phyloP scores from a whole-genome alignment of 2,888 invertebrate genomes.

The Andrena chrysosceles region DNA sequence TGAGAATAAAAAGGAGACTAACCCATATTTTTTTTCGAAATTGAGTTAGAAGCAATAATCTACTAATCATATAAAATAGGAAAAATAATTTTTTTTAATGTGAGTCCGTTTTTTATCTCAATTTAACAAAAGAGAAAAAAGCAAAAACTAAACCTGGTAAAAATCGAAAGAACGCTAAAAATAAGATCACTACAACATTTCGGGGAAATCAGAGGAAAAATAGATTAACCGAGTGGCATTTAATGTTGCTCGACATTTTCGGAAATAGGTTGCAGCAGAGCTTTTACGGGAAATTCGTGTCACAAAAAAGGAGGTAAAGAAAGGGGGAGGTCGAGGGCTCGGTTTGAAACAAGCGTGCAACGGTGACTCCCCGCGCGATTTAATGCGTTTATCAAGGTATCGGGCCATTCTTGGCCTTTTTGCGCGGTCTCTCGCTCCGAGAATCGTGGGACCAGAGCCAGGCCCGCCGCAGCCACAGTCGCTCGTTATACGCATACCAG shows the following conservation, averaged over 20 bases:
- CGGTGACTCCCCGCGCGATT: constrained; percentile 48
- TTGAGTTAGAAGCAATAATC: no score
- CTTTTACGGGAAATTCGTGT: constrained; percentile 33
- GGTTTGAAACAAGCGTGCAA: constrained; percentile 17
- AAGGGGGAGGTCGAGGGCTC: constrained; percentile 3
- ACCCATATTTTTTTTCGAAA: no score
- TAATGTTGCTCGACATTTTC: constrained; percentile 13
- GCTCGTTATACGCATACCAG: constrained; percentile 65
- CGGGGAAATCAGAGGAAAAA: no score
- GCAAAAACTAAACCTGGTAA: no score
- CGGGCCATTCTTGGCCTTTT: constrained; percentile 69
- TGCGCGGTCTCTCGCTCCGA: constrained; percentile 49
- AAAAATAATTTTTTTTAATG: no score
- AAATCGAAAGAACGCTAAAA: no score
- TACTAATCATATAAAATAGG: no score
- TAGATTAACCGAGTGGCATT: no score
- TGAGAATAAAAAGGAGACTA: no score
- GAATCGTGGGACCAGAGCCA: constrained; percentile 64
- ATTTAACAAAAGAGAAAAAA: no score
- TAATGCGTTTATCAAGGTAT: constrained; percentile 65
- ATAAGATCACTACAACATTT: no score
- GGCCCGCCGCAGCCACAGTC: constrained; percentile 38
- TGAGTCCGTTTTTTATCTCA: no score
- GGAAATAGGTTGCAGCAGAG: neutral
- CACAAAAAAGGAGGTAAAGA: neutral